Base-by-base conservation (phyloP, 2,888 invertebrate genomes). In the Ligdia adustata region DNA sequence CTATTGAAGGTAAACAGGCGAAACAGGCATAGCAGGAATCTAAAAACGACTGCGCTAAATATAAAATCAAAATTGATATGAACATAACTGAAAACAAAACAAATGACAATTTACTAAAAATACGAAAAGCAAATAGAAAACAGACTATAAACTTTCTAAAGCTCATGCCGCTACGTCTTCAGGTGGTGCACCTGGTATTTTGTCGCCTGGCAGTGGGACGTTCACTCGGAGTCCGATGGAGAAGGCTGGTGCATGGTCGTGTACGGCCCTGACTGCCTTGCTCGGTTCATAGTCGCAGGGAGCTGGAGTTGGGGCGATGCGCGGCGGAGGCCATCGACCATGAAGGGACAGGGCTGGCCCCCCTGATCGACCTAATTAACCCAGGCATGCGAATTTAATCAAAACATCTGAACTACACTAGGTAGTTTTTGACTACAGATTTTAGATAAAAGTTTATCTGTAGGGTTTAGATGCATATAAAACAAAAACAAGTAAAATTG, bases 211-310 rank as follows among this genome's bases (percentile, higher is more conserved):
- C 52, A 89, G 87, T 37, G 85, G 91, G 3, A 82, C 75, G 43
- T 75, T 75, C 31, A 91, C 88, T 38, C 92, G 91, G 13, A 90
- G 76, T 43, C 93, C 93, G 64, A 93, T 93, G 46, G 92, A 92
- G 75, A 92, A 94, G 18, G 91, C 91, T 22, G 93, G 93, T 9
- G 92, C 89, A 58, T 91, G 83, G 62, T 92, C 91, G 52, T 87
- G 75, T 18, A 85, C 81, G 2, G 82, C 90, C 57, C 91, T 91
- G 22, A 91, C 85, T 0, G 95, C 92, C 62, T 94, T 95, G 68
- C 94, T 93, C 0, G 96, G 94, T 78, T 95, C 93, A 79, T 97
- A 97, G 79, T 96, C 96, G n/a, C 97, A 97, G 0, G 97, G 97
- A 3, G 97, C 96, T 1, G 97, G 97, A 12, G 96, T 96, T 2